Base-by-base conservation (phyloP, 2,113 vertebrate species). In the Aspiorhynchus laticeps region DNA sequence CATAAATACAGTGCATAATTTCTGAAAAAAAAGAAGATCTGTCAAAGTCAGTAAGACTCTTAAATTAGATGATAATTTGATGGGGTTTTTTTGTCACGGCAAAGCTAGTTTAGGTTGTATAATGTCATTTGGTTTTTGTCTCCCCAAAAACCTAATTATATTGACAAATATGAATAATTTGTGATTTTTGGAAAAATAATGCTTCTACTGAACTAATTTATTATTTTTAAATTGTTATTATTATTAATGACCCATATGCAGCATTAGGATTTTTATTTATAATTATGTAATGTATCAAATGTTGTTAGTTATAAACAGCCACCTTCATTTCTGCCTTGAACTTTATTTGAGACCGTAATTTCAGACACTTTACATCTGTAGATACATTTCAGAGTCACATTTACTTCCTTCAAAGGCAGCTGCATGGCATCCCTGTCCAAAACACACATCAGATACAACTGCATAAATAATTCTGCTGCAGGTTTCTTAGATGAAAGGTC, bases 401-500 rank as follows among this genome's bases (percentile, higher is more conserved):
- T 83, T 73, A 31, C 75, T 53, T 53, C 74, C 56, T 56, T 77
- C 33, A 81, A 46, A 75, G 82, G 41, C 74, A 80, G 75, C 26
- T 86, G 80, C 11, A 38, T 73, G 71, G 80, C 71, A 71, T 83
- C 48, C 46, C 53, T 48, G 80, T 21, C 63, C 48, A 86, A 82
- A 84, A 87, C 46, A 76, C 76, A 85, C 53, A 61, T 53, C 24
- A 82, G 65, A 87, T 88, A 69, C 56, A 87, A 63, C 38, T 86
- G 83, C 43, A 78, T 83, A 59, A 88, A 86, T 89, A 90, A 90
- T 91, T 90, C 85, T 73, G 56, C 53, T 71, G 83, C 53, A 83
- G 61, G 65, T 84, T 78, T 87, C 28, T 11, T 85, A 90, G 76
- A 89, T 83, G 46, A 90, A 92, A 90, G 85, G 81, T 87, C 91